These are phyloP conservation scores for Zoanthus sociatus DNA, from an alignment of 92 coral and sea anemone species.

Conservation along the genomic window DNA sequence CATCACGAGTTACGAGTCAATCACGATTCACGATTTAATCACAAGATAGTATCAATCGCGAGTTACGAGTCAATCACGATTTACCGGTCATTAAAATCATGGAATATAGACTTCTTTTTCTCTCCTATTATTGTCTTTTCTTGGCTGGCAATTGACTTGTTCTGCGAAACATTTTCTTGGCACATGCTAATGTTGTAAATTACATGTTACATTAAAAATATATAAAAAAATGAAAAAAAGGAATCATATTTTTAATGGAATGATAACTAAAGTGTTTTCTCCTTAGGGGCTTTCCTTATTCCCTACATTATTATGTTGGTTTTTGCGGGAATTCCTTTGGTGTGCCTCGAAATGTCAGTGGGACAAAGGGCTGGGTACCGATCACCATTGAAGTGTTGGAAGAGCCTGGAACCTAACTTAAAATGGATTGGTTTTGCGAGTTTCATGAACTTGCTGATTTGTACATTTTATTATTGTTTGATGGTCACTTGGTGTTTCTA, in stretches of 20 bases:
- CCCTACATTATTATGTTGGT: constrained; percentile 91
- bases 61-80: too few relatives aligned
- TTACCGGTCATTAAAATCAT: too few relatives aligned
- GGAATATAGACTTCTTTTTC: too few relatives aligned
- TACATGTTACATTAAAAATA: too few relatives aligned
- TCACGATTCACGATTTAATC: too few relatives aligned
- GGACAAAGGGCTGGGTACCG: constrained; percentile 85
- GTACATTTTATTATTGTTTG: constrained; percentile 78
- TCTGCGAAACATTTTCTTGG: too few relatives aligned
- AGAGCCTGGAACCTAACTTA: constrained; percentile 72
- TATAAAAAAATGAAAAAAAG: too few relatives aligned
- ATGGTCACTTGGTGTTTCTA: constrained; percentile 92
- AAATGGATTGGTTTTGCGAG: constrained; percentile 90
- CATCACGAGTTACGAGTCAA: too few relatives aligned
- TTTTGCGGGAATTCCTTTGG: constrained; percentile 89
- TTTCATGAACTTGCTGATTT: constrained; percentile 64
- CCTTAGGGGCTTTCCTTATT: constrained; percentile 84
- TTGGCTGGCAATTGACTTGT: too few relatives aligned
- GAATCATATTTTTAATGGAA: background rate
- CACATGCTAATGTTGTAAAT: too few relatives aligned
- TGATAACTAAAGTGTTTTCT: background rate
- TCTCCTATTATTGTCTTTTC: too few relatives aligned
- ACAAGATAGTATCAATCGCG: too few relatives aligned
- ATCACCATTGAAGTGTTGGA: constrained; percentile 81
- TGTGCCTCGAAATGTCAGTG: constrained; percentile 94